These are phyloP conservation scores for Chelonus formosanus DNA, from an alignment of 2,888 invertebrate genomes.

Conservation along the genomic window DNA sequence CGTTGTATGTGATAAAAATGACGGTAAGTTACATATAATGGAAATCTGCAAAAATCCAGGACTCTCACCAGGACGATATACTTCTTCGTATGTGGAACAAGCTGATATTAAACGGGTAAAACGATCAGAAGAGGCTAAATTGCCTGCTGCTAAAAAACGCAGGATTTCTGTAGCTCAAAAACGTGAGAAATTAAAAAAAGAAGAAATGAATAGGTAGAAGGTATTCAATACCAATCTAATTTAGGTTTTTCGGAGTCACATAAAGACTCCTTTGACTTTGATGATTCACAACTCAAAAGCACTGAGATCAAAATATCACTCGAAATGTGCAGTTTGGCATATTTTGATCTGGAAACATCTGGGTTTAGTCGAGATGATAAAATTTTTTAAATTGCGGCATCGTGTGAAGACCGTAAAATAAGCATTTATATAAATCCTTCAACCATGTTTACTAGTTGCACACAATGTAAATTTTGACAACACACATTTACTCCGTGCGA, in stretches of 20 bases:
- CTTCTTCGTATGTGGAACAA: constrained; percentile 19
- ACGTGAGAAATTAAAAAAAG: constrained; percentile 14
- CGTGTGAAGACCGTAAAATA: constrained; percentile 13
- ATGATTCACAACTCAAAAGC: too few species aligned
- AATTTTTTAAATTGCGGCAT: constrained; percentile 29
- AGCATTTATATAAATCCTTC: too few species aligned
- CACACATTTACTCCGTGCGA: constrained; percentile 28
- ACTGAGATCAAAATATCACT: too few species aligned
- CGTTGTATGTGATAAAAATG: constrained; percentile 36
- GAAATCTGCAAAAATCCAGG: constrained; percentile 24
- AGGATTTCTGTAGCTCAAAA: constrained; percentile 11
- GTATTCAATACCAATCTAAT: constrained; percentile 29
- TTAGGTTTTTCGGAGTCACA: not conserved
- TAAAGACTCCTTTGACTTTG: too few species aligned
- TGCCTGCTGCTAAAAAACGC: constrained; percentile 20
- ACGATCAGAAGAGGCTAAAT: constrained; percentile 27
- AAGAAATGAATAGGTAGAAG: constrained; percentile 24
- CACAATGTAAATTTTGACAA: constrained; percentile 32
- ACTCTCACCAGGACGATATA: constrained; percentile 36
- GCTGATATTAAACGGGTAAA: constrained; percentile 18
- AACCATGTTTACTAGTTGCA: constrained; percentile 18
- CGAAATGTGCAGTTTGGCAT: too few species aligned
- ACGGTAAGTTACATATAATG: constrained; percentile 33
- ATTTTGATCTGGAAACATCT: constrained; percentile 4
- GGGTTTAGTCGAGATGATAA: constrained; percentile 1